These are phyloP conservation scores for Clarias laeviceps DNA, from an alignment of 2,797 vertebrate genomes.

Conservation along the genomic window DNA sequence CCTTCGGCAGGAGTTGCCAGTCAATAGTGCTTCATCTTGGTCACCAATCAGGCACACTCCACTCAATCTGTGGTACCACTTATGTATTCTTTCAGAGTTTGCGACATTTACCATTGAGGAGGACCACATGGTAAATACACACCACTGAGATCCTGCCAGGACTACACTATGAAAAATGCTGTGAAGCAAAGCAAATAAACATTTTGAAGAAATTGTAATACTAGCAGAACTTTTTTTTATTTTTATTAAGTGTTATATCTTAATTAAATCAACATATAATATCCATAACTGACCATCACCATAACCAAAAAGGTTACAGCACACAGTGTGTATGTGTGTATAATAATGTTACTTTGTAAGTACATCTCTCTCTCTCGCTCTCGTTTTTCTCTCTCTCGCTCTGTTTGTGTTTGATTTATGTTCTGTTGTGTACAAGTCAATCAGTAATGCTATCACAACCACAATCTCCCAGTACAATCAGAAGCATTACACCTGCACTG, in stretches of 20 bases:
- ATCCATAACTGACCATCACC: not conserved
- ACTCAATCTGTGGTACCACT: slow-evolving; percentile 71
- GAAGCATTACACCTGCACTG: slow-evolving; percentile 69
- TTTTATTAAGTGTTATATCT: not conserved
- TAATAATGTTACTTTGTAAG: not conserved
- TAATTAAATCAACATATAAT: not conserved
- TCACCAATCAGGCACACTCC: slow-evolving; percentile 79
- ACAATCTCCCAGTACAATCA: slow-evolving; percentile 78
- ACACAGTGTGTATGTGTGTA: not conserved
- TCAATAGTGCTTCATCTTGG: slow-evolving; percentile 78
- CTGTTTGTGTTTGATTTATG: slow-evolving; percentile 75
- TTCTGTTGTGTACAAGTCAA: slow-evolving; percentile 77
- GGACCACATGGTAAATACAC: slow-evolving; percentile 1
- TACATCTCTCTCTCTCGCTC: no score
- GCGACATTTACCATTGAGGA: slow-evolving; percentile 22
- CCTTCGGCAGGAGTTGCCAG: slow-evolving; percentile 73
- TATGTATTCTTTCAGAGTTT: slow-evolving; percentile 45
- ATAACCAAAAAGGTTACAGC: not conserved
- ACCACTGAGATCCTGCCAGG: not conserved
- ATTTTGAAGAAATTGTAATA: not conserved
- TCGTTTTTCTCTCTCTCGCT: slow-evolving; percentile 42
- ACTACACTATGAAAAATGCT: not conserved
- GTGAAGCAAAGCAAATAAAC: not conserved
- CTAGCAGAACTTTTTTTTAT: not conserved
- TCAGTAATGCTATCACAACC: slow-evolving; percentile 71